Conservation (phyloP, 2,888 invertebrate species). For the Azorinus chamasolen region DNA sequence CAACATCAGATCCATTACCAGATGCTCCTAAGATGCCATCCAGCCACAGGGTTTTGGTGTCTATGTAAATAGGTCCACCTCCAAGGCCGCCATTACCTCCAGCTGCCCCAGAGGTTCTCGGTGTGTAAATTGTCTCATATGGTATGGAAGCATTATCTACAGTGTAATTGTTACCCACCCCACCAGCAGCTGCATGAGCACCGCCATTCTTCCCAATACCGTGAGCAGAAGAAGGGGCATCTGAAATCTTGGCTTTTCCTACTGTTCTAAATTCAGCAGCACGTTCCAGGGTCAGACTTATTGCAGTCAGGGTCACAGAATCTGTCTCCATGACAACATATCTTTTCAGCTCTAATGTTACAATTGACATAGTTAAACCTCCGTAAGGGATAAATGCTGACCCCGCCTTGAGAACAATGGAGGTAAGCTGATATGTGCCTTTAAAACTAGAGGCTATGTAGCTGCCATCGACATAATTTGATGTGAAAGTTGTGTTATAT, state of each 20-base stretch:
- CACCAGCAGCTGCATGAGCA: conserved; percentile 73
- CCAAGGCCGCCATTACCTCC: conserved; percentile 72
- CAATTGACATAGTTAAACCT: conserved; percentile 64
- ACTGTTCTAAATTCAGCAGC: conserved; percentile 70
- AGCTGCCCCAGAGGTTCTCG: conserved; percentile 63
- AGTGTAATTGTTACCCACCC: conserved; percentile 60
- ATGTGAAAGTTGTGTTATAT: conserved; percentile 69
- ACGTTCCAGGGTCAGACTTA: conserved; percentile 70
- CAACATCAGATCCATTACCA: conserved; percentile 60
- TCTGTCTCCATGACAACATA: conserved; percentile 70
- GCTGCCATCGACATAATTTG: conserved; percentile 61
- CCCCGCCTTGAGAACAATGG: conserved; percentile 69
- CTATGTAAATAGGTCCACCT: conserved; percentile 71
- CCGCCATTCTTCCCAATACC: conserved; percentile 68
- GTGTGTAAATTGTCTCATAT: conserved; percentile 74
- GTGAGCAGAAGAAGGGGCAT: conserved; percentile 57
- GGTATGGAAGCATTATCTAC: conserved; percentile 60
- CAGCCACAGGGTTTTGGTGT: conserved; percentile 64
- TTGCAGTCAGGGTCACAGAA: conserved; percentile 68
- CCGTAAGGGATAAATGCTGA: conserved; percentile 65
- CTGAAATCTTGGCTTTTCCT: conserved; percentile 52
- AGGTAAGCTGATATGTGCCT: conserved; percentile 68
- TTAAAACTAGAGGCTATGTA: conserved; percentile 61
- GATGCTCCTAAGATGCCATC: conserved; percentile 74
- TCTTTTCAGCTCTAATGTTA: conserved; percentile 73